phyloP scores from a whole-genome alignment of 2,888 invertebrate genomes.

The Sturmia bella region DNA sequence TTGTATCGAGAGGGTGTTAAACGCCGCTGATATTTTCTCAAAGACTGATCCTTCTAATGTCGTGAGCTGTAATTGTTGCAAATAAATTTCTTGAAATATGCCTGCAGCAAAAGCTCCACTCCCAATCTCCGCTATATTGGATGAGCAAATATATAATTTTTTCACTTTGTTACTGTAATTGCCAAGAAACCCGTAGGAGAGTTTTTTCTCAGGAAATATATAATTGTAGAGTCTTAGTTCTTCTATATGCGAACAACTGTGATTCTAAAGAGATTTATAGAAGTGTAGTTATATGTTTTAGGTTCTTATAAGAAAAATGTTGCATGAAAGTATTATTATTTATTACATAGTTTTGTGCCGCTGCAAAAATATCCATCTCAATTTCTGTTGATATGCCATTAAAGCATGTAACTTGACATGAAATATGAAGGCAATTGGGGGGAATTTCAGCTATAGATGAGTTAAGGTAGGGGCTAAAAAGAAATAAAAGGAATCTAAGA shows the following conservation, averaged over 20 bases:
- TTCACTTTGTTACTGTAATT: slow-evolving; percentile 68
- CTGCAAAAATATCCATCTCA: slow-evolving; percentile 69
- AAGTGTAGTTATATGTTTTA: background rate
- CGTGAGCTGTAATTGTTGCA: slow-evolving; percentile 73
- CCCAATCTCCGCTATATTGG: slow-evolving; percentile 72
- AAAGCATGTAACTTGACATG: slow-evolving; percentile 74
- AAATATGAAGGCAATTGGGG: slow-evolving; percentile 63
- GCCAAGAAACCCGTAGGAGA: slow-evolving; percentile 74
- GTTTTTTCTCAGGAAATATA: slow-evolving; percentile 69
- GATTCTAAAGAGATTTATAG: slow-evolving; percentile 29
- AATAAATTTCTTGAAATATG: slow-evolving; percentile 70
- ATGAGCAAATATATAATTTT: slow-evolving; percentile 72
- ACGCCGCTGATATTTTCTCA: slow-evolving; percentile 57
- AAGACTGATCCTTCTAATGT: slow-evolving; percentile 72
- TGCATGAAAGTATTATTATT: background rate
- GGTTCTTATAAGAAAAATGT: too few relatives aligned
- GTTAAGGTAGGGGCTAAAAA: slow-evolving; percentile 44
- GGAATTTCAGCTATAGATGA: slow-evolving; percentile 26
- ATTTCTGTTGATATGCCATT: slow-evolving; percentile 72
- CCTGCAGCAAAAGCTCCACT: slow-evolving; percentile 74
- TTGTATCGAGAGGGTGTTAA: slow-evolving; percentile 71
- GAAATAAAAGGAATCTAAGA: background rate
- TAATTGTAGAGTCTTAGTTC: slow-evolving; percentile 75
- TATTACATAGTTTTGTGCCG: slow-evolving; percentile 56
- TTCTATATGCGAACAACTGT: slow-evolving; percentile 71